Evolutionary conservation across 53 echinoderm and acorn worm species (phyloP).

Genomic region (Crossaster papposus): DNA sequence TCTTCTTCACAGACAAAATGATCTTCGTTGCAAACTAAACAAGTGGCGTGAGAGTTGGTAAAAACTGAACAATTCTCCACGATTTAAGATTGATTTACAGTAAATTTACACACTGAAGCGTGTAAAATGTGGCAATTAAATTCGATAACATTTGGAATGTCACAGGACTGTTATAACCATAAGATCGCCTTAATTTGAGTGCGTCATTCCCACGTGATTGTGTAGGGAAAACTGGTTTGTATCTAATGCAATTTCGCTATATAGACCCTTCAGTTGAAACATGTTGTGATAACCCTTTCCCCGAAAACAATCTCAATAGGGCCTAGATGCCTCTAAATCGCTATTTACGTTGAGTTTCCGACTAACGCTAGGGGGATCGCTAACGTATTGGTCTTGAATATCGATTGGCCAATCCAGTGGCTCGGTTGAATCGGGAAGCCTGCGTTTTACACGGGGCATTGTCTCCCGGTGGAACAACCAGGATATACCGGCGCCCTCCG

Average conservation of each 20-base stretch:
- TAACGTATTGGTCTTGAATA: constrained; percentile 16
- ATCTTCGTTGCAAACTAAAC: too few species aligned
- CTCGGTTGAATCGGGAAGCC: not conserved
- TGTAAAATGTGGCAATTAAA: not conserved
- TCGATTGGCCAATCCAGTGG: not conserved
- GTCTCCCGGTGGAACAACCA: constrained; percentile 7
- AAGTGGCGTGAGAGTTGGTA: too few species aligned
- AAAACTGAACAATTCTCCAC: too few species aligned
- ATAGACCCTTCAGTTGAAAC: not conserved
- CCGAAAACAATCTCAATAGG: constrained; percentile 34
- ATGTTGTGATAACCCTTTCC: constrained; percentile 19
- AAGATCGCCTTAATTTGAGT: not conserved
- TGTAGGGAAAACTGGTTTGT: not conserved
- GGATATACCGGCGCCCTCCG: constrained; percentile 18
- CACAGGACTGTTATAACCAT: not conserved
- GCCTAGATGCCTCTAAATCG: constrained; percentile 3
- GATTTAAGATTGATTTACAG: too few species aligned
- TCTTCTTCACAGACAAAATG: too few species aligned
- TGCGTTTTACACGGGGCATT: not conserved
- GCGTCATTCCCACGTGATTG: not conserved
- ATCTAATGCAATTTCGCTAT: not conserved
- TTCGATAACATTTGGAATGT: not conserved
- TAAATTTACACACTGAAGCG: not conserved
- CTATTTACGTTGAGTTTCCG: constrained; percentile 10
- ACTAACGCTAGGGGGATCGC: not conserved